A percentile compares a stretch with the other conserved stretches of the same genome.
Conservation (phyloP, 2,797 vertebrate species). For the Valencia hispanica region DNA sequence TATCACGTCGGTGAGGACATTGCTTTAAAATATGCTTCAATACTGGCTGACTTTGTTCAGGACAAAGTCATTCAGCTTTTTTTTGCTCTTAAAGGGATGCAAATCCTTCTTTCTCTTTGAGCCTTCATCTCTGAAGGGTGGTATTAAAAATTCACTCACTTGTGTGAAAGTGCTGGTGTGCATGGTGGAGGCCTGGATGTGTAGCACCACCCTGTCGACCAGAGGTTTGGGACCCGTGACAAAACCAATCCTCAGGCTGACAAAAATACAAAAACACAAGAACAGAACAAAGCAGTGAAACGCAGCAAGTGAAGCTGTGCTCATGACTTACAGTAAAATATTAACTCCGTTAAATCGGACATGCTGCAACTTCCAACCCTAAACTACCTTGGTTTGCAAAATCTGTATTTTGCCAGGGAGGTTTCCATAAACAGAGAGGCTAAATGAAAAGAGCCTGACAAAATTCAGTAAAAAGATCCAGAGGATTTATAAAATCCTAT, state of each 20-base stretch:
- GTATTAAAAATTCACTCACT: conserved; percentile 71
- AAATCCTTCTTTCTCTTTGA: neutral
- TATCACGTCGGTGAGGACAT: conserved; percentile 6
- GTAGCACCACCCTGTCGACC: conserved; percentile 88
- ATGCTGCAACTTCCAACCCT: neutral
- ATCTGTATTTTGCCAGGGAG: neutral
- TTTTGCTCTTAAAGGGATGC: neutral
- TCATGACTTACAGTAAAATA: conserved; percentile 1
- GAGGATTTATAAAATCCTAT: neutral
- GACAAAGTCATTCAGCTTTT: neutral
- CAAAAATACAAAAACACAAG: neutral
- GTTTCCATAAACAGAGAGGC: neutral
- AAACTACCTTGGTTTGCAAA: neutral
- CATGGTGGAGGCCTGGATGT: conserved; percentile 91
- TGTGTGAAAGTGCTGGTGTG: conserved; percentile 93
- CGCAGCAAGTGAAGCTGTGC: neutral
- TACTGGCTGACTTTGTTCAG: neutral
- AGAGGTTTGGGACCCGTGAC: conserved; percentile 92
- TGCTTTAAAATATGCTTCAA: conserved; percentile 12
- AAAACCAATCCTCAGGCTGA: conserved; percentile 93
- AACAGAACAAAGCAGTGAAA: neutral
- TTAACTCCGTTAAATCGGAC: conserved; percentile 9
- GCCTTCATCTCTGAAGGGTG: neutral
- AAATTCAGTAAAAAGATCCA: neutral
- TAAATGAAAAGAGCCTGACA: neutral